phyloP scores from a whole-genome alignment of 2,888 invertebrate genomes.

The Heliconius ismenius region DNA sequence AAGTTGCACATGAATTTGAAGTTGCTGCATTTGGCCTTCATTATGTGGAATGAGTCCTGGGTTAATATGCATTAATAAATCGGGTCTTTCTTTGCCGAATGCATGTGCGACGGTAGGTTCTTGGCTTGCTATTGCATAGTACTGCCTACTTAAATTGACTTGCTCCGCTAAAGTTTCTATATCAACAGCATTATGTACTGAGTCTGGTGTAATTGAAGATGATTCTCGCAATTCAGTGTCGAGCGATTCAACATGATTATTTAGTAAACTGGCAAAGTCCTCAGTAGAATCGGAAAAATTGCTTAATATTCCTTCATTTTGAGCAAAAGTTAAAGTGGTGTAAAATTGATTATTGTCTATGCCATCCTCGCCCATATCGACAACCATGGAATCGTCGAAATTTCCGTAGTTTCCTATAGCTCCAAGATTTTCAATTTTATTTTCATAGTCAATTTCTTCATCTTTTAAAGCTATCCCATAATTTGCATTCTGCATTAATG shows the following conservation, averaged over 20 bases:
- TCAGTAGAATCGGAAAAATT: conserved; percentile 90
- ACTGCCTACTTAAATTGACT: conserved; percentile 83
- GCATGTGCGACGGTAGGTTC: conserved; percentile 82
- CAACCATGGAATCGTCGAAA: conserved; percentile 92
- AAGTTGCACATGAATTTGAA: conserved; percentile 87
- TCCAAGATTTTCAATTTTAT: conserved; percentile 87
- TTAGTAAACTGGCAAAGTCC: conserved; percentile 88
- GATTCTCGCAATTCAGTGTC: conserved; percentile 86
- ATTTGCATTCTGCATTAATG: conserved; percentile 90
- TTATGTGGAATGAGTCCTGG: conserved; percentile 79
- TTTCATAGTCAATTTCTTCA: conserved; percentile 90
- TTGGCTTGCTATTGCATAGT: conserved; percentile 77
- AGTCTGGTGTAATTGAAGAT: conserved; percentile 87
- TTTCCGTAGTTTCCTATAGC: conserved; percentile 82
- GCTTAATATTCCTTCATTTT: conserved; percentile 89
- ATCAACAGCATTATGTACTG: conserved; percentile 84
- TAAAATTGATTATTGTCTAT: conserved; percentile 92
- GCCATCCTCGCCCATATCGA: conserved; percentile 88
- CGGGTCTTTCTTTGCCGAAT: conserved; percentile 83
- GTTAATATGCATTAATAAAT: conserved; percentile 82
- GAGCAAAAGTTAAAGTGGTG: conserved; percentile 90
- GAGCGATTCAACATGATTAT: conserved; percentile 86
- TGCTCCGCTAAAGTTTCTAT: conserved; percentile 90
- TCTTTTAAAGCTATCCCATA: conserved; percentile 91
- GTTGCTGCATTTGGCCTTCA: conserved; percentile 84